Percentiles rank a stretch among this genome's conserved stretches.
Evolutionary conservation across 2,888 invertebrate species (phyloP).

Genomic region (Elgonia sp.): DNA sequence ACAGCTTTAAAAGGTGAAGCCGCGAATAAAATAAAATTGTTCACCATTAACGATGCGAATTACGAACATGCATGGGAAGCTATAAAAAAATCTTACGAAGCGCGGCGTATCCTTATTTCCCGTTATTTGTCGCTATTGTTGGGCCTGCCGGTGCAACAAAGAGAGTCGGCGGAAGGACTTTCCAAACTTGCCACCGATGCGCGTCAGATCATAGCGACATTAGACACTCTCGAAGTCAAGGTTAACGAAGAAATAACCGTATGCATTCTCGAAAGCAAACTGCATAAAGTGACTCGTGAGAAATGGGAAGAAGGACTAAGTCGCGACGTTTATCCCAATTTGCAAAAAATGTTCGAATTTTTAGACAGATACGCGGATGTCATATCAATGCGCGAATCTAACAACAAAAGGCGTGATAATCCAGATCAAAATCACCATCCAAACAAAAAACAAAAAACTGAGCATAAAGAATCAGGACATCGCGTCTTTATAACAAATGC

Average conservation of each 20-base stretch:
- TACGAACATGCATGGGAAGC: slow-evolving; percentile 65
- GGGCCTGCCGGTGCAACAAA: slow-evolving; percentile 47
- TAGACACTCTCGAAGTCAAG: slow-evolving; percentile 65
- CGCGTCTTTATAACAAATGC: background rate
- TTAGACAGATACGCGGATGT: slow-evolving; percentile 18
- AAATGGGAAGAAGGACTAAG: slow-evolving; percentile 68
- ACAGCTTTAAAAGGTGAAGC: slow-evolving; percentile 67
- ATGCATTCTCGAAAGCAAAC: slow-evolving; percentile 72
- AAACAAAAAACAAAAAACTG: background rate
- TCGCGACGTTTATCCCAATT: slow-evolving; percentile 42
- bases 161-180: slow-evolving; percentile 54
- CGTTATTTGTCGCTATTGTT: slow-evolving; percentile 62
- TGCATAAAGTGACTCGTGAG: slow-evolving; percentile 67
- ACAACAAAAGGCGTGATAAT: background rate
- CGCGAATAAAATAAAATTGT: slow-evolving; percentile 47
- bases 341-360: slow-evolving; percentile 39
- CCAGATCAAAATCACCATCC: no score
- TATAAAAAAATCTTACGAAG: slow-evolving; percentile 68
- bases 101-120: slow-evolving; percentile 63
- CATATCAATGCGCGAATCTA: slow-evolving; percentile 7
- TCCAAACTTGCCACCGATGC: slow-evolving; percentile 65
- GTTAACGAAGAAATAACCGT: slow-evolving; percentile 73
- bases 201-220: slow-evolving; percentile 69
- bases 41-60: slow-evolving; percentile 53
- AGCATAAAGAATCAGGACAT: background rate